Percentiles rank a stretch among this genome's conserved stretches.
phyloP scores from a whole-genome alignment of 2,888 invertebrate genomes.

The Drosophila sordidapex region DNA sequence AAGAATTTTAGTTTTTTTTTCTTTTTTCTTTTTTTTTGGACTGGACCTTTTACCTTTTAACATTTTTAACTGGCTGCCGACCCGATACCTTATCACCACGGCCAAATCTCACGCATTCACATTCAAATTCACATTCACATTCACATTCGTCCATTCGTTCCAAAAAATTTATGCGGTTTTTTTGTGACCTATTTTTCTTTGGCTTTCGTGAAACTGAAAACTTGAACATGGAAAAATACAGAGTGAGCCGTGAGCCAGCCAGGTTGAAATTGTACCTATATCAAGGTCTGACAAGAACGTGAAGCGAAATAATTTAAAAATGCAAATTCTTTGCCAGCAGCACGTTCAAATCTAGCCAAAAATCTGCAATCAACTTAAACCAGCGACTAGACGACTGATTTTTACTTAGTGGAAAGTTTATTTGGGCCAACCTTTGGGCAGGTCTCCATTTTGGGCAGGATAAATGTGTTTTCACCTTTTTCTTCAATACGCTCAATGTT shows the following conservation, averaged over 20 bases:
- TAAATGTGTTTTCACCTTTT: constrained; percentile 24
- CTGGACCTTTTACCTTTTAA: constrained; percentile 49
- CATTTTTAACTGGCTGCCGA: constrained; percentile 30
- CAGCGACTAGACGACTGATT: constrained; percentile 37
- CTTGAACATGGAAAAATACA: constrained; percentile 37
- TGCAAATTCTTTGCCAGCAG: constrained; percentile 68
- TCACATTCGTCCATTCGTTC: constrained; percentile 60
- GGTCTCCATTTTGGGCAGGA: not conserved
- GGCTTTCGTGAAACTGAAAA: constrained; percentile 23
- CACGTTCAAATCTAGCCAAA: constrained; percentile 55
- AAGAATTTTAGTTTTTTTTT: not conserved
- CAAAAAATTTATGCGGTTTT: constrained; percentile 72
- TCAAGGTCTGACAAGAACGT: constrained; percentile 78
- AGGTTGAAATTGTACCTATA: constrained; percentile 69
- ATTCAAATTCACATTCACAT: constrained; percentile 52
- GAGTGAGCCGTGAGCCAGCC: constrained; percentile 19
- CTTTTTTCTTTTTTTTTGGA: not conserved
- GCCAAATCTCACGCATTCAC: constrained; percentile 74
- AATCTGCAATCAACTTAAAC: constrained; percentile 50
- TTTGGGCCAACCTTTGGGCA: constrained; percentile 21
- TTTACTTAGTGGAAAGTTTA: constrained; percentile 19
- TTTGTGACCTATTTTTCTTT: constrained; percentile 29
- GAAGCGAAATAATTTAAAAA: constrained; percentile 79
- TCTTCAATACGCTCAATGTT: constrained; percentile 25
- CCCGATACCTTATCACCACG: constrained; percentile 63